These are phyloP conservation scores for Drosophila willistoni DNA, from an alignment of 1,140 invertebrate species.

Conservation along the genomic window DNA sequence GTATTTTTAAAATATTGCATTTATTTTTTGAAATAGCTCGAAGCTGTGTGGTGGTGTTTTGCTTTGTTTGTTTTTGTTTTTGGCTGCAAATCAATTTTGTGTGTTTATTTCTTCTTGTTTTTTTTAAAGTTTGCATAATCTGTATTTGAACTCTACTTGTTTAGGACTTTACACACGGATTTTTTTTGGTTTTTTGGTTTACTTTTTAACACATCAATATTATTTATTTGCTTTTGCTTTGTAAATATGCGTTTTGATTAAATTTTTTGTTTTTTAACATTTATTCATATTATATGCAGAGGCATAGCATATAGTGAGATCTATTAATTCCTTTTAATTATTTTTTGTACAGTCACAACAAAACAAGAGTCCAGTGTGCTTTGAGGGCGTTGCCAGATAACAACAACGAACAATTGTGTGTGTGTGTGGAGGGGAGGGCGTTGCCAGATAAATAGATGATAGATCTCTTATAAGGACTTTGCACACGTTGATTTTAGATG, in stretches of 20 bases:
- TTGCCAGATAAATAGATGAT: background rate
- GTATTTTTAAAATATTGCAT: slow-evolving; percentile 79
- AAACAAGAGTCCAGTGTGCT: background rate
- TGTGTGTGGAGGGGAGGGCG: background rate
- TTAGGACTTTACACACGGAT: slow-evolving; percentile 73
- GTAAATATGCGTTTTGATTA: slow-evolving; percentile 76
- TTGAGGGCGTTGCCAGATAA: background rate
- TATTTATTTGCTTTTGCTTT: slow-evolving; percentile 56
- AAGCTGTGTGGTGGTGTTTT: slow-evolving; percentile 66
- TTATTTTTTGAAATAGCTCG: slow-evolving; percentile 77
- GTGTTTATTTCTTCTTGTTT: slow-evolving; percentile 45
- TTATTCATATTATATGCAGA: slow-evolving; percentile 63
- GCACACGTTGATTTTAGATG: background rate
- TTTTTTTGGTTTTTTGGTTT: slow-evolving; percentile 20
- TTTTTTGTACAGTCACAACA: slow-evolving; percentile 7
- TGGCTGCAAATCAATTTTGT: slow-evolving; percentile 52
- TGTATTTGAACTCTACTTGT: slow-evolving; percentile 71
- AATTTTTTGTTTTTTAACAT: slow-evolving; percentile 72
- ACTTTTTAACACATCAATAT: slow-evolving; percentile 71
- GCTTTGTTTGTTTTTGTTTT: slow-evolving; percentile 27
- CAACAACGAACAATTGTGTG: background rate
- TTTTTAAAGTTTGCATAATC: slow-evolving; percentile 46
- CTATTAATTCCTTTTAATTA: background rate
- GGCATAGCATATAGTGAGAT: slow-evolving; percentile 3
- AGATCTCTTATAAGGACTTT: background rate